A percentile compares a stretch with the other conserved stretches of the same genome.
These are phyloP conservation scores for Ochropacha duplaris DNA, from an alignment of 2,888 invertebrate genomes.

Conservation along the genomic window DNA sequence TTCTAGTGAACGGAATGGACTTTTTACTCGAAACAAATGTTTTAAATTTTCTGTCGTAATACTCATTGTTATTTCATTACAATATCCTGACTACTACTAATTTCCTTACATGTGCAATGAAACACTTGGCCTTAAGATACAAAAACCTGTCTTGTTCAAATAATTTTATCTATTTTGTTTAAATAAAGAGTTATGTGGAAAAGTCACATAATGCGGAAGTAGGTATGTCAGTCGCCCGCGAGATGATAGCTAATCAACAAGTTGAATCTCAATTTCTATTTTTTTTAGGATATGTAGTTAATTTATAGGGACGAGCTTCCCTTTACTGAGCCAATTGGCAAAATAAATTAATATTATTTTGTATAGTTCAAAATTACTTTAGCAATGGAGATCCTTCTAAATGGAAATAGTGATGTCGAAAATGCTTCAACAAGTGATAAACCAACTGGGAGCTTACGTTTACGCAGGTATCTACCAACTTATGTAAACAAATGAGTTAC, in stretches of 20 bases:
- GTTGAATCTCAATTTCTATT: too few relatives aligned
- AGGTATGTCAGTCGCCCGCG: conserved; percentile 7
- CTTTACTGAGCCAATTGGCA: too few relatives aligned
- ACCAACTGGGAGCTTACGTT: not conserved
- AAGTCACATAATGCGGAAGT: conserved; percentile 8
- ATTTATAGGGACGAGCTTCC: too few relatives aligned
- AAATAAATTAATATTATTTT: too few relatives aligned
- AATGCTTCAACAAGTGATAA: not conserved
- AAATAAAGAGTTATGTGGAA: conserved; percentile 5
- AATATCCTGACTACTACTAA: not conserved
- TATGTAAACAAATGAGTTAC: too few relatives aligned
- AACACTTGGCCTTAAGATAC: not conserved
- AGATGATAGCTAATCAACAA: conserved; percentile 4
- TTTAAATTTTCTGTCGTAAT: not conserved
- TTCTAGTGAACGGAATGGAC: too few relatives aligned
- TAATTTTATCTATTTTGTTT: conserved; percentile 22
- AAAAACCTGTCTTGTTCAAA: conserved; percentile 15
- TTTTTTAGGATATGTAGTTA: too few relatives aligned
- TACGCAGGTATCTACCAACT: not conserved
- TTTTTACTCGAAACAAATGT: too few relatives aligned
- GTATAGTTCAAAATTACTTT: not conserved
- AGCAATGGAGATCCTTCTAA: not conserved
- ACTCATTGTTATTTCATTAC: not conserved
- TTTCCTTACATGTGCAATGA: not conserved
- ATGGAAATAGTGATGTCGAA: not conserved